Conservation (phyloP, 1,140 invertebrate genomes). For the Zaprionus nigranus region DNA sequence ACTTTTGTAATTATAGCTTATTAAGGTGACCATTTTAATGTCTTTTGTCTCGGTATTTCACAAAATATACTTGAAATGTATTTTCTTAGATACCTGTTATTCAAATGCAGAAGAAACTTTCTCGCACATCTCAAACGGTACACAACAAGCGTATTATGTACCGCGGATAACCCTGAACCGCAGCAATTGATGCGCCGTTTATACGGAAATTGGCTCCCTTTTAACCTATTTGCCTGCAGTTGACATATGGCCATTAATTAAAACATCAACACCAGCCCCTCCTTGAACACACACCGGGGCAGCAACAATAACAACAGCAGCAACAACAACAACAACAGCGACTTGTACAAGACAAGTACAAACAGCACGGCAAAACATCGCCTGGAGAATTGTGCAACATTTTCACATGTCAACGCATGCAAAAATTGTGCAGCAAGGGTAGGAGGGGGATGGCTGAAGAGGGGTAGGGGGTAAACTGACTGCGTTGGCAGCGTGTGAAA, state of each 20-base stretch:
- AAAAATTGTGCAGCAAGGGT: constrained; percentile 49
- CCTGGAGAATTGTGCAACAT: constrained; percentile 71
- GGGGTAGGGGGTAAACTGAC: neutral
- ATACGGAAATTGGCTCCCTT: constrained; percentile 53
- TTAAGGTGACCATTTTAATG: no score
- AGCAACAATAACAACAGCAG: constrained; percentile 18
- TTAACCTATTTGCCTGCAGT: constrained; percentile 65
- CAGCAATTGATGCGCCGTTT: constrained; percentile 27
- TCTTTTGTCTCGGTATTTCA: no score
- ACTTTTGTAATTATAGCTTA: no score
- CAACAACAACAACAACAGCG: constrained; percentile 8
- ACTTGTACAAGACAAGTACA: constrained; percentile 37
- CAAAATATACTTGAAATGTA: no score
- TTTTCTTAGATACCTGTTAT: neutral
- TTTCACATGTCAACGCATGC: constrained; percentile 76
- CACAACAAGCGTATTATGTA: neutral
- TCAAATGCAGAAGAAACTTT: neutral
- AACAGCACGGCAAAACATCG: constrained; percentile 55
- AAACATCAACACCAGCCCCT: constrained; percentile 58
- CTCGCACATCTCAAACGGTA: no score
- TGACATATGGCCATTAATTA: constrained; percentile 73
- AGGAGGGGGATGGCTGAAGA: neutral
- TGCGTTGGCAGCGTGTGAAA: constrained; percentile 49
- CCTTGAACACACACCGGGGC: neutral
- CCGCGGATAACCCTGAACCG: neutral